phyloP scores from a whole-genome alignment of 2,797 vertebrate species.

The Heliangelus exortis region DNA sequence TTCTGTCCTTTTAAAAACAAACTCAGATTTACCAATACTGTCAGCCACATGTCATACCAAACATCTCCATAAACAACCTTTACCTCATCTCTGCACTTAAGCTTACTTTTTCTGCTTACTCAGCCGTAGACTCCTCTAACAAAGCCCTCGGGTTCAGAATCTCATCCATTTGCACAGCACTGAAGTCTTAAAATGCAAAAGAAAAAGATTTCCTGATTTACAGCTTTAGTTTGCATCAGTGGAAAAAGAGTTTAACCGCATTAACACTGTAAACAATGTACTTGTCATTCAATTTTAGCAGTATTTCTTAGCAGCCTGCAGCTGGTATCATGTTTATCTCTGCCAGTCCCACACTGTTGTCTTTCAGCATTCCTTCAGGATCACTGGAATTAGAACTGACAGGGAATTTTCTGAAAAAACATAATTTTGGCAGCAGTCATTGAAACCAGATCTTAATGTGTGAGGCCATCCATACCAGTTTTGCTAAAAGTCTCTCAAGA shows the following conservation, averaged over 20 bases:
- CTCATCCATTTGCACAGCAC: not conserved
- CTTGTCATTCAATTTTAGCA: not conserved
- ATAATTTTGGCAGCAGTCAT: slow-evolving; percentile 5
- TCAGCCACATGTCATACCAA: not conserved
- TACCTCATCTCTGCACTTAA: not conserved
- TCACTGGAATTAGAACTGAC: slow-evolving; percentile 28
- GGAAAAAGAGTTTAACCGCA: not conserved
- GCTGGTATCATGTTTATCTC: not conserved
- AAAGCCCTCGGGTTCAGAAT: slow-evolving; percentile 1
- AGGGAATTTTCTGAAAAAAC: slow-evolving; percentile 48
- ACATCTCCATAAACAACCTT: not conserved
- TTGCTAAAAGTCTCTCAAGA: not conserved
- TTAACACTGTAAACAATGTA: not conserved
- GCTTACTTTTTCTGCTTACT: slow-evolving; percentile 23
- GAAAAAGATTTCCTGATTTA: not conserved
- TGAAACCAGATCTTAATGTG: slow-evolving; percentile 5
- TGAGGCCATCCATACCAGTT: not conserved
- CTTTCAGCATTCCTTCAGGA: slow-evolving; percentile 34
- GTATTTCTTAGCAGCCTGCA: not conserved
- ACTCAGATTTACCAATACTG: not conserved
- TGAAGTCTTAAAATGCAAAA: not conserved
- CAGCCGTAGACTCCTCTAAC: not conserved
- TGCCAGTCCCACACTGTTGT: not conserved
- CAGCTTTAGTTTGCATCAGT: slow-evolving; percentile 4
- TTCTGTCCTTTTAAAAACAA: slow-evolving; percentile 2